Conservation (phyloP, 2,888 invertebrate genomes). For the Clanis bilineata region DNA sequence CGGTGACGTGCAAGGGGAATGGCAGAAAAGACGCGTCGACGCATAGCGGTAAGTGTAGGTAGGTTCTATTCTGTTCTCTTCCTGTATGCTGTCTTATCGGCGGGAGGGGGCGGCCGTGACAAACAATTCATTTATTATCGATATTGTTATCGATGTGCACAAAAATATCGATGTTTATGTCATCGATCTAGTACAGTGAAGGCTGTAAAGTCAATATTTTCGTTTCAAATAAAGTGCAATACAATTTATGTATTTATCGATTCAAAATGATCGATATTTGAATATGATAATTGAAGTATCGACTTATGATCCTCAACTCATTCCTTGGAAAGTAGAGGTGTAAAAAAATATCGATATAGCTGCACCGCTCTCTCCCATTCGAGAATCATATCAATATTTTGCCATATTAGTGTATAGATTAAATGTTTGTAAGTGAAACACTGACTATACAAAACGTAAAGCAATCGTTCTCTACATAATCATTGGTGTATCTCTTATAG, state of each 20-base stretch:
- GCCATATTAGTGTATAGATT: slow-evolving; percentile 72
- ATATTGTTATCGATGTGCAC: too few species aligned
- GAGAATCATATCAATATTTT: slow-evolving; percentile 74
- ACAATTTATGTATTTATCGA: too few species aligned
- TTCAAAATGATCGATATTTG: not conserved
- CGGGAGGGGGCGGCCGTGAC: not conserved
- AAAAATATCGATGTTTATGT: too few species aligned
- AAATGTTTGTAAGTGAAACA: slow-evolving; percentile 44
- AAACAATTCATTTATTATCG: too few species aligned
- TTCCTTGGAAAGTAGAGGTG: not conserved
- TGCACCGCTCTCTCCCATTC: slow-evolving; percentile 42
- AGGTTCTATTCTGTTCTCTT: slow-evolving; percentile 44
- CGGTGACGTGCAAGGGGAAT: slow-evolving; percentile 38
- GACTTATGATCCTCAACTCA: too few species aligned
- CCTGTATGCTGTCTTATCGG: slow-evolving; percentile 20
- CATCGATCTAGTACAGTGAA: too few species aligned
- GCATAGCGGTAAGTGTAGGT: slow-evolving; percentile 45
- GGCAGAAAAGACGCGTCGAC: slow-evolving; percentile 46
- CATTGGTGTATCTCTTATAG: slow-evolving; percentile 61
- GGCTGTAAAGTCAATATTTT: too few species aligned
- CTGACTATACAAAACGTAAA: slow-evolving; percentile 55
- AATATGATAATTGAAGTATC: too few species aligned
- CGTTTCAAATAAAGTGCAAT: too few species aligned
- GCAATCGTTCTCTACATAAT: slow-evolving; percentile 71
- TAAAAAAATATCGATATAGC: not conserved